Evolutionary conservation across 2,113 vertebrate species (phyloP).

Genomic region (Dicentrarchus labrax): DNA sequence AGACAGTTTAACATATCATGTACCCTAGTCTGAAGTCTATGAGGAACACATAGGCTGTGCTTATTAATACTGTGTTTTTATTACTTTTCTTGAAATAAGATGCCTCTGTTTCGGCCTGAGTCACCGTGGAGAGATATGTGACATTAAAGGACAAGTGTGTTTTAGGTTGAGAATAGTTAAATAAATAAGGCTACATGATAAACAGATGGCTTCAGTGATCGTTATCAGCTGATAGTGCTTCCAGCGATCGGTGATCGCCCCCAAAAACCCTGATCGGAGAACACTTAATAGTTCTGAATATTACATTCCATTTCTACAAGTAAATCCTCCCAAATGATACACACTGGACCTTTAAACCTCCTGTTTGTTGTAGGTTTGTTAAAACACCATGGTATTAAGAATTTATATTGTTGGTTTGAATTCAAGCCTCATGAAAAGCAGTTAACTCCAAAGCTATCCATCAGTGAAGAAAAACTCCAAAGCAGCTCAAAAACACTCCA

Average conservation of each 20-base stretch:
- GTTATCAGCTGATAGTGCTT: too few species aligned
- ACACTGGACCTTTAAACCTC: not conserved
- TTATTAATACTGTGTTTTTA: conserved; percentile 22
- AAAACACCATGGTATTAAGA: not conserved
- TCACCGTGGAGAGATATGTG: not conserved
- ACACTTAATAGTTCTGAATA: too few species aligned
- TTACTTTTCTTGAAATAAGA: too few species aligned
- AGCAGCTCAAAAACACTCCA: conserved; percentile 33
- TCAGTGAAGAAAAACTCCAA: conserved; percentile 40
- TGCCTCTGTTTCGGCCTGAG: not conserved
- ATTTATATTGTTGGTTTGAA: not conserved
- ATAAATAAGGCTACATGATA: too few species aligned
- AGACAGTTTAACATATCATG: conserved; percentile 15
- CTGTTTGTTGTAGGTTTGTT: conserved; percentile 16
- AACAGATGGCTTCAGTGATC: too few species aligned
- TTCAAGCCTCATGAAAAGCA: conserved; percentile 30
- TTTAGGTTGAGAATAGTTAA: too few species aligned
- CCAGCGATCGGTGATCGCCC: too few species aligned
- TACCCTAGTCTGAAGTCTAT: not conserved
- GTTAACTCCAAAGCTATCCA: conserved; percentile 33
- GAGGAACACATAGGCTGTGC: conserved; percentile 3
- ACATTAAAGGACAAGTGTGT: not conserved
- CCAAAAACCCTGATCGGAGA: too few species aligned
- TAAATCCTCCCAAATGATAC: too few species aligned
- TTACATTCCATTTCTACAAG: too few species aligned